Evolutionary conservation across 2,797 vertebrate species (phyloP).

Genomic region (Stomatorhinus walkeri): DNA sequence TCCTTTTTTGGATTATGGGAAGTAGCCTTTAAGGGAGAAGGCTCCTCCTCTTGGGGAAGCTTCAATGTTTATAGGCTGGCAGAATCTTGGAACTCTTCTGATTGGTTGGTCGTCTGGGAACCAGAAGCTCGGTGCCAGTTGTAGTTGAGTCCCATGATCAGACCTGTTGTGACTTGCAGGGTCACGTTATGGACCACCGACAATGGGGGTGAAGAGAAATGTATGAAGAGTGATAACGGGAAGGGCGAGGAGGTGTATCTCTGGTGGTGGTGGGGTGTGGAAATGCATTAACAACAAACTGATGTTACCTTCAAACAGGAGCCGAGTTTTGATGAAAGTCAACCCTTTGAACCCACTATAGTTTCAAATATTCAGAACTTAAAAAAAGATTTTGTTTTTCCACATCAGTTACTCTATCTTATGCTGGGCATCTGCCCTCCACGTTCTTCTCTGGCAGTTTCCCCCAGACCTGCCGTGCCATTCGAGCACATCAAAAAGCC

Average conservation of each 20-base stretch:
- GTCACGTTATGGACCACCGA: background rate
- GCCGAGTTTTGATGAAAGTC: background rate
- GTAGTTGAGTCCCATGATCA: background rate
- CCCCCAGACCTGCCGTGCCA: background rate
- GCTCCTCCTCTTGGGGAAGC: background rate
- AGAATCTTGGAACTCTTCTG: background rate
- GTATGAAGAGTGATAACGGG: background rate
- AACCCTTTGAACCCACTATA: background rate
- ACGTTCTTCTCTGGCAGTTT: background rate
- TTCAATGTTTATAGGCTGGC: background rate
- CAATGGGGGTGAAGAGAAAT: background rate
- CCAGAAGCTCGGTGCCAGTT: background rate
- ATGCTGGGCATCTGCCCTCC: background rate
- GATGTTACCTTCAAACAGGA: background rate
- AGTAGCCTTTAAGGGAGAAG: background rate
- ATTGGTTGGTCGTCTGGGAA: background rate
- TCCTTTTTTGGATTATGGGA: background rate
- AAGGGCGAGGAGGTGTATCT: background rate
- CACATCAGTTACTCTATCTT: background rate
- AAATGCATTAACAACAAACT: conserved; percentile 1
- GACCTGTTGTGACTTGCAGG: background rate
- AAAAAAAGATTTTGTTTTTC: background rate
- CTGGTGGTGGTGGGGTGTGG: background rate
- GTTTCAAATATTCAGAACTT: background rate
- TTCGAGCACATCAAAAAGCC: background rate